Base-by-base conservation (phyloP, 1,140 invertebrate species). In the Colletes latitarsis region DNA sequence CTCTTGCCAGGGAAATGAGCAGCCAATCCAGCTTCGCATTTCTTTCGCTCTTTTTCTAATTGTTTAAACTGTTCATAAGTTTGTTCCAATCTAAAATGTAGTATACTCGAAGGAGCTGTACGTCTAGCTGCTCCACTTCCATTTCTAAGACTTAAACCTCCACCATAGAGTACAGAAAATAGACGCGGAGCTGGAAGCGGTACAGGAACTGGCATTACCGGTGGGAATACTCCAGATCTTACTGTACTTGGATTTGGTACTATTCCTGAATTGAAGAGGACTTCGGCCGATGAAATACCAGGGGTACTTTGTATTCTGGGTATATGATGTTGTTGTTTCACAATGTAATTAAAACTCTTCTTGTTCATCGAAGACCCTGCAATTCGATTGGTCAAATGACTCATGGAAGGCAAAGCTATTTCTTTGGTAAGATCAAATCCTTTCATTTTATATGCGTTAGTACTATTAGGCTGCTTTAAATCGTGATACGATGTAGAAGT, bases 61-160 rank as follows among this genome's bases (percentile, higher is more conserved):
- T 96, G 95, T 79, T 96, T 96, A 92, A 97, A 98, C 87, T 98
- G 97, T 72, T 97, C 96, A 88, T 96, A 97, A 82, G 96, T 97
- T 72, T 97, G 95, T 88, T 98, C 97, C 8, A 98, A 92, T 21
- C 95, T 94, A n/a, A 94, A 92, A 90, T 97, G 96, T 4, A 97
- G 91, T 74, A 96, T 95, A 81, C 95, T 95, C 0, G 96, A 95
- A 15, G 95, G 94, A 41, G 95, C 96, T 91, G 86, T 94, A 21
- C 94, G 90, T 77, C 93, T 93, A 14, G 88, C 86, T 17, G 88
- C 82, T n/a, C 82, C 82, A 69, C 73, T 43, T 68, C 85, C 85
- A 64, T 91, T 92, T 77, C 91, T 88, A 19, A 91, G 64, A 6
- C 85, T 88, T 17, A 92, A 62, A 6, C 88, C 86, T 12, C 87